These are phyloP conservation scores for Epistrophe grossulariae DNA, from an alignment of 2,888 invertebrate genomes.

Conservation along the genomic window DNA sequence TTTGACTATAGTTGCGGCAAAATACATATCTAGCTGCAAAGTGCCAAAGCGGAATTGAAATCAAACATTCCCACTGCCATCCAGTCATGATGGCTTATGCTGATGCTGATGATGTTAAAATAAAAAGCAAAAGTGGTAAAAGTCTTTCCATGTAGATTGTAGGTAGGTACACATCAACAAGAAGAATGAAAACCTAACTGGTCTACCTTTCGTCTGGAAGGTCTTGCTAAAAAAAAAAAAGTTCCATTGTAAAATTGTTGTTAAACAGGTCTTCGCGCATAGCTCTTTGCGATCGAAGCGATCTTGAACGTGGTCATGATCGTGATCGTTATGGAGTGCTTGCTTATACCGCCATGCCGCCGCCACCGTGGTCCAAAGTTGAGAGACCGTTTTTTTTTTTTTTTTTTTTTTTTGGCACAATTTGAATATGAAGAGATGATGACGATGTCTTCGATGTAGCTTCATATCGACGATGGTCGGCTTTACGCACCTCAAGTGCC, in stretches of 20 bases:
- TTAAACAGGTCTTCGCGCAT: constrained; percentile 57
- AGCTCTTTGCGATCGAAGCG: constrained; percentile 24
- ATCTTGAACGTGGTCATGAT: constrained; percentile 59
- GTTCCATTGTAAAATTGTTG: constrained; percentile 41
- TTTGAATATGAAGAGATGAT: constrained; percentile 73
- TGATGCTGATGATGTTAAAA: neutral
- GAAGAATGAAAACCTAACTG: constrained; percentile 30
- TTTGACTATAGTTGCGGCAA: constrained; percentile 25
- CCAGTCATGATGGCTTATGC: too few species aligned
- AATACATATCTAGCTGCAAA: constrained; percentile 39
- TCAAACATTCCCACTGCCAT: constrained; percentile 28
- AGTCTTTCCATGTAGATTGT: constrained; percentile 57
- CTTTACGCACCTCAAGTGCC: constrained; percentile 66
- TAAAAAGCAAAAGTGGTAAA: constrained; percentile 75
- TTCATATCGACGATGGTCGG: constrained; percentile 37
- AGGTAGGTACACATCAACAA: neutral
- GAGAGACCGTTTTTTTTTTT: constrained; percentile 39
- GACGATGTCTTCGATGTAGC: constrained; percentile 5
- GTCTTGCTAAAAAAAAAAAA: constrained; percentile 38
- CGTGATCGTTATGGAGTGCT: constrained; percentile 46
- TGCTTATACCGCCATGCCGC: too few species aligned
- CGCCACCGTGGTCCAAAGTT: constrained; percentile 44
- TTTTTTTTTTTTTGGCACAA: constrained; percentile 61
- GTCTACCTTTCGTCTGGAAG: constrained; percentile 65
- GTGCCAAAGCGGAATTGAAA: constrained; percentile 64